A percentile compares a stretch with the other conserved stretches of the same genome.
phyloP scores from a whole-genome alignment of 2,797 vertebrate genomes.

The Coregonus ussuriensis region DNA sequence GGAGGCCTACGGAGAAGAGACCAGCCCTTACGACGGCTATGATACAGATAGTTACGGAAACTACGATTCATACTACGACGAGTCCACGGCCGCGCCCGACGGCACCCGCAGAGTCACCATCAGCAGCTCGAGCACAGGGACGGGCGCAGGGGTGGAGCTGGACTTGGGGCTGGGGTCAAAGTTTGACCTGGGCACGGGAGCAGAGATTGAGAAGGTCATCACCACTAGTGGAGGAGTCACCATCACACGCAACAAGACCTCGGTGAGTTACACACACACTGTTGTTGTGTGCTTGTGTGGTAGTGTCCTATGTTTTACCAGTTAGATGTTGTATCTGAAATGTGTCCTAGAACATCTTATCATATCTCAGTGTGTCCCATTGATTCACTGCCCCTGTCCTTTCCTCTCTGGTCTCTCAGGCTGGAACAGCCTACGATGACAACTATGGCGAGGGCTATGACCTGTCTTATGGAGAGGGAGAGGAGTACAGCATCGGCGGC shows the following conservation, averaged over 20 bases:
- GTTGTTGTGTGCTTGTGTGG: background rate
- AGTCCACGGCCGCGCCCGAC: slow-evolving; percentile 58
- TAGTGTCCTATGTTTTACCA: no score
- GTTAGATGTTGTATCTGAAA: no score
- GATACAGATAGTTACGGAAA: slow-evolving; percentile 45
- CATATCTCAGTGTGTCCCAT: no score
- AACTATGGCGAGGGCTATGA: slow-evolving; percentile 59
- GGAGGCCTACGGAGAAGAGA: slow-evolving; percentile 50
- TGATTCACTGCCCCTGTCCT: background rate
- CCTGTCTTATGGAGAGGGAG: slow-evolving; percentile 50
- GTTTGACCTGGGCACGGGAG: slow-evolving; percentile 55
- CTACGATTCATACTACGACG: slow-evolving; percentile 67
- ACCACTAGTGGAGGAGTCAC: slow-evolving; percentile 41
- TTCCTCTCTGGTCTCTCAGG: slow-evolving; percentile 48
- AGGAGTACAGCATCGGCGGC: slow-evolving; percentile 41
- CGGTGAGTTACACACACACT: slow-evolving; percentile 21
- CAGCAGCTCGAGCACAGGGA: slow-evolving; percentile 42
- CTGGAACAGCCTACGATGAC: slow-evolving; percentile 53
- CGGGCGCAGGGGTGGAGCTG: slow-evolving; percentile 42
- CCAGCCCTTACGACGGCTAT: slow-evolving; percentile 55
- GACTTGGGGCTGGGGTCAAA: slow-evolving; percentile 49
- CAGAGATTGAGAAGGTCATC: slow-evolving; percentile 46
- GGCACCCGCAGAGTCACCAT: slow-evolving; percentile 51
- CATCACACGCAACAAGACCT: slow-evolving; percentile 39
- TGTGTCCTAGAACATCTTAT: no score